phyloP scores from a whole-genome alignment of 2,113 vertebrate genomes.

The Vicugna pacos region DNA sequence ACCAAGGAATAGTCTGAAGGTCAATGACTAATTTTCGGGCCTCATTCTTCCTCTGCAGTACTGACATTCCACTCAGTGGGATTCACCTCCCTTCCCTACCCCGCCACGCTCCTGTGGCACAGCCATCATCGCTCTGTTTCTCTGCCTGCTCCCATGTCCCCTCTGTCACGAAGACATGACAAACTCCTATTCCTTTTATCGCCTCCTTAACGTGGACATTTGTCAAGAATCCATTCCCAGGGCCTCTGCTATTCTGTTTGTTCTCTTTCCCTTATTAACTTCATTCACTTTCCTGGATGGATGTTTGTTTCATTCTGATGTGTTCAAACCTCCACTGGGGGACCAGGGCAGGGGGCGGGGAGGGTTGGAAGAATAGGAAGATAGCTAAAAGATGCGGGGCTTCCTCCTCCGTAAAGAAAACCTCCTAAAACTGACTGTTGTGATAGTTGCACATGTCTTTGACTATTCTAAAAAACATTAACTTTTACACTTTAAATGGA shows the following conservation, averaged over 20 bases:
- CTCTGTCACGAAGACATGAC: too few species aligned
- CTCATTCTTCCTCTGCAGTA: neutral
- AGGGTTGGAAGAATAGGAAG: neutral
- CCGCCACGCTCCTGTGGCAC: neutral
- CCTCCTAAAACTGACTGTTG: neutral
- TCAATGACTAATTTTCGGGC: neutral
- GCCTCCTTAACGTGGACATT: neutral
- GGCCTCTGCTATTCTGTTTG: neutral
- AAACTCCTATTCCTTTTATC: neutral
- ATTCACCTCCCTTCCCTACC: neutral
- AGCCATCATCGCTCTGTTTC: neutral
- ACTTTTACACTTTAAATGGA: neutral
- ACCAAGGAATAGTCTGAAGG: neutral
- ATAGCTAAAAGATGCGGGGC: neutral
- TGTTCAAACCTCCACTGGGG: neutral
- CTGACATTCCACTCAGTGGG: neutral
- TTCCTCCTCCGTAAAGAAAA: neutral
- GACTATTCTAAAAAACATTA: neutral
- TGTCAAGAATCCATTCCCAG: neutral
- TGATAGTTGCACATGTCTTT: neutral
- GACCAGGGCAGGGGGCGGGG: neutral
- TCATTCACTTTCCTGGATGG: neutral
- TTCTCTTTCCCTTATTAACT: constrained; percentile 17
- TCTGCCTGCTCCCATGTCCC: neutral
- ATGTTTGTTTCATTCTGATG: neutral